phyloP scores from a whole-genome alignment of 2,888 invertebrate genomes.

The Argyresthia albistria region DNA sequence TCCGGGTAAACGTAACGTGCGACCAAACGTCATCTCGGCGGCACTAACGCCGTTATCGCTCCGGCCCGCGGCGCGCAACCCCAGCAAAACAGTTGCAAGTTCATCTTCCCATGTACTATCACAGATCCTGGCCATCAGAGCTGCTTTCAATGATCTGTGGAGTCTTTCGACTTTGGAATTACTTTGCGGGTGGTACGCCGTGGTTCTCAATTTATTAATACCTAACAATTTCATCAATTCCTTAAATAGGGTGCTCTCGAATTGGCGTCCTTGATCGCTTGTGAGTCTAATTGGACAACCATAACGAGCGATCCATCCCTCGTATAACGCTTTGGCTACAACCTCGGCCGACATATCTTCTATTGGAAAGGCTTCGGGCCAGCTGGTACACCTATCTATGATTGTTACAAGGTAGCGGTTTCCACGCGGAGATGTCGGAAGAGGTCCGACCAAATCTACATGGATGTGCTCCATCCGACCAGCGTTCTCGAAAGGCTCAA shows the following conservation, averaged over 20 bases:
- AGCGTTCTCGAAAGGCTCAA: background rate
- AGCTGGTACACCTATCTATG: slow-evolving; percentile 11
- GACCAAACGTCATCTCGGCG: slow-evolving; percentile 11
- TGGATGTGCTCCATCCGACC: background rate
- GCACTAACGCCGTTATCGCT: slow-evolving; percentile 9
- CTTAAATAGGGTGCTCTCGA: slow-evolving; percentile 9
- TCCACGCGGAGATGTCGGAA: slow-evolving; percentile 14
- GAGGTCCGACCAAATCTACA: slow-evolving; percentile 6
- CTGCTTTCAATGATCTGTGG: slow-evolving; percentile 3
- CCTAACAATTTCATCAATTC: background rate
- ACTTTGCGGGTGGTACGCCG: slow-evolving; percentile 13
- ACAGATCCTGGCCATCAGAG: slow-evolving; percentile 2
- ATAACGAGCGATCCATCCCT: slow-evolving; percentile 9
- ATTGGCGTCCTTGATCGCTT: slow-evolving; percentile 23
- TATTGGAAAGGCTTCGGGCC: slow-evolving; percentile 12
- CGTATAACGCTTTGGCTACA: slow-evolving; percentile 15
- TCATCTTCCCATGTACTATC: slow-evolving; percentile 20
- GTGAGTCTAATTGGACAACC: slow-evolving; percentile 9
- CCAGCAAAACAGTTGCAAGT: slow-evolving; percentile 22
- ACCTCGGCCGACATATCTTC: slow-evolving; percentile 18
- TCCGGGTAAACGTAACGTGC: slow-evolving; percentile 12
- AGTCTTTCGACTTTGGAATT: slow-evolving; percentile 8
- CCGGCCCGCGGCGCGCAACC: slow-evolving; percentile 10
- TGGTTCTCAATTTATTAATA: slow-evolving; percentile 6
- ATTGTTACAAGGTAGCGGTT: slow-evolving; percentile 12